Evolutionary conservation across 1,140 invertebrate species (phyloP), one percentile per base, ranked within the genome.

Genomic region (Thalassaphorura encarpata): DNA sequence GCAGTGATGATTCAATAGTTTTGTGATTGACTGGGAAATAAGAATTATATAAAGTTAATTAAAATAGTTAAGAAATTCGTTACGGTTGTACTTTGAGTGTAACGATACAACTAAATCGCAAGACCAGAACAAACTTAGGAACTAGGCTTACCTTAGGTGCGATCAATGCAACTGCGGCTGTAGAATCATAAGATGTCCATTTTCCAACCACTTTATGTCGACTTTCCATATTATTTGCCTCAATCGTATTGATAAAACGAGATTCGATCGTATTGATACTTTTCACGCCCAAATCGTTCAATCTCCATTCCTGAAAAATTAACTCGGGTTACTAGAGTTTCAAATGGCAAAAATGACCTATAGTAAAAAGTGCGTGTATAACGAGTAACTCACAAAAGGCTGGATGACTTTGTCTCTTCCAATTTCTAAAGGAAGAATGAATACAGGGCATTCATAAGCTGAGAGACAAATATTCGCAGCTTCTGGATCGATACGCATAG

Each of bases 401-500:
- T 36, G 47, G 24, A 39, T 59, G 39, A 28, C 43, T 23, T 48
- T 56, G 42, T 31, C 40, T 54, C 45, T 54, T 57, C 78, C 79
- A 2, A 77, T 70, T 68, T 83, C 82, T 81, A 80, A 84, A 4
- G 82, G 79, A 5, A 83, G 66, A 28, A 84, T 69, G 58, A 70
- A 74, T 2, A 83, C 71, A n/a, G 77, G 80, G 57, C 77, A 78
- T 47, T 61, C 64, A 3, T 72, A 69, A 51, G 69, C 75, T 11
- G 72, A 70, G 1, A 89, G 68, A 15, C 85, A 77, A 33, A 87
- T 80, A 66, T 80, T 74, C 0, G 82, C 85, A 26, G 85, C 83
- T 73, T 89, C 85, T 0, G 86, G 84, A 72, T 89, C 87, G 19
- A 18, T 69, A 69, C 48, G 77, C 76, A 67, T 90, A 90, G 71